phyloP scores from a whole-genome alignment of 1,140 invertebrate species.

The Pygmarrhopalites habei region DNA sequence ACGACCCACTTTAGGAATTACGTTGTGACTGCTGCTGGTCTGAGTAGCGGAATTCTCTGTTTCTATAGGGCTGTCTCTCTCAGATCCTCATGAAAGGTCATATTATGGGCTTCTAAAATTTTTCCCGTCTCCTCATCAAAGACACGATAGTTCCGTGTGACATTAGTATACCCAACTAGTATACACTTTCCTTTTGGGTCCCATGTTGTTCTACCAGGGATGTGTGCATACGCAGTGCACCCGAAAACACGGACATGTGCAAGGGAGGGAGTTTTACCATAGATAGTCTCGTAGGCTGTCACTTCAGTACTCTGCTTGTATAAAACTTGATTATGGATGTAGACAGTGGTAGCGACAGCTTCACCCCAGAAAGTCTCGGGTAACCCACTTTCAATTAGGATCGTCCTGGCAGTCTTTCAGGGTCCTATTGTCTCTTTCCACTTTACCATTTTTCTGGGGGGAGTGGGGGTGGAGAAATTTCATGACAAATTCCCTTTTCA shows the following conservation, averaged over 20 bases:
- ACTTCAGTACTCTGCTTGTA: slow-evolving; percentile 15
- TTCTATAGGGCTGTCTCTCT: no score
- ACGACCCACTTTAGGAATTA: no score
- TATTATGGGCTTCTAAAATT: slow-evolving; percentile 40
- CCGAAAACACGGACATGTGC: slow-evolving; percentile 42
- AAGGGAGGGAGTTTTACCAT: slow-evolving; percentile 39
- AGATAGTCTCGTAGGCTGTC: slow-evolving; percentile 42
- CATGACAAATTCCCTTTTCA: slow-evolving; percentile 44
- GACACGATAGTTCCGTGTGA: slow-evolving; percentile 43
- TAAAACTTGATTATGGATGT: slow-evolving; percentile 41
- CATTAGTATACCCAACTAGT: slow-evolving; percentile 45
- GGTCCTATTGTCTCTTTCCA: slow-evolving; percentile 47
- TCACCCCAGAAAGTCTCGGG: slow-evolving; percentile 46
- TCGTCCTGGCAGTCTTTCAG: no score
- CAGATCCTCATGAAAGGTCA: no score
- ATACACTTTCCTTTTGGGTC: slow-evolving; percentile 39
- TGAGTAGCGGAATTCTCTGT: no score
- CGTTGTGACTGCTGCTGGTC: no score
- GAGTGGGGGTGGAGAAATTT: slow-evolving; percentile 46
- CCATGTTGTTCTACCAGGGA: slow-evolving; percentile 17
- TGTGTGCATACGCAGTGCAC: slow-evolving; percentile 39
- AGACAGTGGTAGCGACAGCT: slow-evolving; percentile 41
- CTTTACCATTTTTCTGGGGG: slow-evolving; percentile 49
- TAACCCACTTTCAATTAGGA: slow-evolving; percentile 41
- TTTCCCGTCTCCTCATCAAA: slow-evolving; percentile 38